Conservation (phyloP, 2,888 invertebrate species). For the Ophioninae sp. region DNA sequence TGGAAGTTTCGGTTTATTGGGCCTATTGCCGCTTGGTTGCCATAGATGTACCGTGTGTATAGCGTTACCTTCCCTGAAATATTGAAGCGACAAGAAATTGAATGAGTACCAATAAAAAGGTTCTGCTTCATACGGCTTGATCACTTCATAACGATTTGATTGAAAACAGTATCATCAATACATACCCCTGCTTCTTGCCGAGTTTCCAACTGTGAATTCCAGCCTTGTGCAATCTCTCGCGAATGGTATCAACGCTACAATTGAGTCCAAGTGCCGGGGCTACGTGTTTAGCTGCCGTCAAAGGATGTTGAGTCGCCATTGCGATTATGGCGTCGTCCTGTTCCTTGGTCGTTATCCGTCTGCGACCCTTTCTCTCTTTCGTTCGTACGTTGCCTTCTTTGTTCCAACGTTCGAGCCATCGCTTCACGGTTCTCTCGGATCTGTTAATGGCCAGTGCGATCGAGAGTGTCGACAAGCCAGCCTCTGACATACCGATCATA, state of each 20-base stretch:
- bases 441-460: constrained; percentile 79
- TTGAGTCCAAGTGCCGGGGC: constrained; percentile 78
- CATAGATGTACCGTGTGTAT: constrained; percentile 79
- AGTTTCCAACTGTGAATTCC: constrained; percentile 80
- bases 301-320: constrained; percentile 79
- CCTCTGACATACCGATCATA: constrained; percentile 80
- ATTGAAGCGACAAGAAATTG: background rate
- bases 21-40: constrained; percentile 79
- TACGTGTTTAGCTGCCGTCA: constrained; percentile 79
- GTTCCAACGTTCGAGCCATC: constrained; percentile 79
- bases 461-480: constrained; percentile 78
- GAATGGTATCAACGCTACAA: constrained; percentile 79
- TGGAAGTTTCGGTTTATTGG: constrained; percentile 74
- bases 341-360: constrained; percentile 79
- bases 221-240: constrained; percentile 78
- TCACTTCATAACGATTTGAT: no score
- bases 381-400: constrained; percentile 80
- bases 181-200: constrained; percentile 78
- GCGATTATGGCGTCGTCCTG: constrained; percentile 79
- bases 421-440: constrained; percentile 79
- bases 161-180: background rate
- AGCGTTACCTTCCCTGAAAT: constrained; percentile 76
- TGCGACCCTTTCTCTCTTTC: constrained; percentile 78
- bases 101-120: background rate
- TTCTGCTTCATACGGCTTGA: background rate